Base-by-base conservation (phyloP, 2,113 vertebrate genomes). In the Bos javanicus region DNA sequence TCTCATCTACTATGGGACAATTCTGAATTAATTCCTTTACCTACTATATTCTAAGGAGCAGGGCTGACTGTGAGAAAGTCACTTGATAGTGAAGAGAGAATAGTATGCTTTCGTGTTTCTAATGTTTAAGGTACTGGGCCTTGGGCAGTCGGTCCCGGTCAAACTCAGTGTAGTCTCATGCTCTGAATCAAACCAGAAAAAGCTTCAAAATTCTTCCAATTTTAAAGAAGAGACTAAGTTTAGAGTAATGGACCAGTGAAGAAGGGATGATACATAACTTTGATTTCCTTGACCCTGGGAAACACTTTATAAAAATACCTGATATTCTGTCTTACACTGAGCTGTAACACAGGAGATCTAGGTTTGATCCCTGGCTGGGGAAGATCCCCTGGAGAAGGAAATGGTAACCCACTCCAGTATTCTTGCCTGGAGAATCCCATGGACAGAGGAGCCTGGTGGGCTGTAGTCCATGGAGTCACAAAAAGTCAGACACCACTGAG, bases 361-460 rank as follows among this genome's bases (percentile, higher is more conserved):
- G 67, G n/a, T 71, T 39, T 3, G 17, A 71, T 71, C 64, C 33
- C n/a, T 71, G n/a, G 64, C 17, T 21, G 33, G 17, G n/a, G 17
- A 71, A 71, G n/a, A 36, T 36, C n/a, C n/a, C 67, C n/a, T 71
- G 67, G n/a, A 39, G n/a, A 74, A 39, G 36, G 36, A 39, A 74
- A 74, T 39, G 36, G 67, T 39, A 39, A 39, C 21, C 67, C 21
- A 39, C 21, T 74, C 36, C 36, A 74, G 36, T 39, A 39, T 74
- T 39, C 36, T 74, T 74, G 10, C 21, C 67, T 74, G 67, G 67
- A 74, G 10, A 74, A 23, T 74, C 23, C 67, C 67, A 39, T 1
- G 5, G n/a, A 25, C 10, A 13, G 67, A 39, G 36, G 21, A 74
- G 1, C 10, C 5, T 74, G 67, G 11, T 0, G 5, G 67, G 36